These are phyloP conservation scores for Trachelus iudaicus DNA, from an alignment of 2,888 invertebrate species.

Conservation along the genomic window DNA sequence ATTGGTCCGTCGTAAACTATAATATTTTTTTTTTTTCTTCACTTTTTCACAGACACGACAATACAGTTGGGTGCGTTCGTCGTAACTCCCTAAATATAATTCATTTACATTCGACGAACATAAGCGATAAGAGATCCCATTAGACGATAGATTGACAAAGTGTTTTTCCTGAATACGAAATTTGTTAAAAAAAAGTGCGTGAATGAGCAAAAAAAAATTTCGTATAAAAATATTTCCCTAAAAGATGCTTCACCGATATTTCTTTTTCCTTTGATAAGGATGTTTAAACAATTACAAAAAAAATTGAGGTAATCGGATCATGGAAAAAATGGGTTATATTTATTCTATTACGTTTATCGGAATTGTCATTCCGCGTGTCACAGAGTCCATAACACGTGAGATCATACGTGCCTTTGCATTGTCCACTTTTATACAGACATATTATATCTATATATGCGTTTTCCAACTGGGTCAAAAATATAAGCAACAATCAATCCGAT, in stretches of 20 bases:
- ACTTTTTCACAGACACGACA: not conserved
- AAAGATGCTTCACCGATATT: no score
- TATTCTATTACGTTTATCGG: not conserved
- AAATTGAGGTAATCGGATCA: no score
- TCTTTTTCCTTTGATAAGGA: no score
- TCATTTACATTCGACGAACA: not conserved
- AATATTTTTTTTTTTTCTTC: not conserved
- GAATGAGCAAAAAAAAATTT: no score
- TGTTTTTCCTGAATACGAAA: not conserved
- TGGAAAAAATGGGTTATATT: not conserved
- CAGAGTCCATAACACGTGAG: not conserved
- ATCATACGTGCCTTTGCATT: not conserved
- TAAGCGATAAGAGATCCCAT: not conserved
- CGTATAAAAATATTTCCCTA: no score
- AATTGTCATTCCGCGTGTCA: not conserved
- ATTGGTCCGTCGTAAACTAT: no score
- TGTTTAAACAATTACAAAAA: no score
- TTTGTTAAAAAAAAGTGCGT: not conserved
- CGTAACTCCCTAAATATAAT: not conserved
- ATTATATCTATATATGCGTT: not conserved
- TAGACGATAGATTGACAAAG: not conserved
- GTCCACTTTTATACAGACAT: not conserved
- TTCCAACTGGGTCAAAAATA: no score
- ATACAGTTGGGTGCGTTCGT: not conserved
- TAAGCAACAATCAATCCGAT: no score